phyloP scores from a whole-genome alignment of 92 coral and sea anemone species.

The Porites evermanni region DNA sequence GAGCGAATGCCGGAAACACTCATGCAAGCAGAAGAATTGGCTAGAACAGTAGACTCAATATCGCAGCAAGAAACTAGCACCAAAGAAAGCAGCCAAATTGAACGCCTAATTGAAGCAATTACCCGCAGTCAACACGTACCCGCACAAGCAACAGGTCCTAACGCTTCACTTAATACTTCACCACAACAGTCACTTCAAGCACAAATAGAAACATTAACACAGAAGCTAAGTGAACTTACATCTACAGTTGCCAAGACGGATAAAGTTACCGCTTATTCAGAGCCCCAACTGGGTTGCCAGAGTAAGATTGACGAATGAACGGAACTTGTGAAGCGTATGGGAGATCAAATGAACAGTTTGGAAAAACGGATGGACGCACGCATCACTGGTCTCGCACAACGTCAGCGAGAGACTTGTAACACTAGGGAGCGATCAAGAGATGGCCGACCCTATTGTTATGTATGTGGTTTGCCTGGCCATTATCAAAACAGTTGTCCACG shows the following conservation, averaged over 20 bases:
- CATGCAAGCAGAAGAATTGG: not conserved
- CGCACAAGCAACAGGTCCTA: not conserved
- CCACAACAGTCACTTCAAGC: not conserved
- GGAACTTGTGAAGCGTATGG: not conserved
- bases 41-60: not conserved
- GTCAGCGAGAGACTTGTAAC: not conserved
- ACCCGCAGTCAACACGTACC: not conserved
- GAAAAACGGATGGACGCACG: not conserved
- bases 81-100: not conserved
- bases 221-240: not conserved
- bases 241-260: not conserved
- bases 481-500: no score
- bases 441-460: no score
- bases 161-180: not conserved
- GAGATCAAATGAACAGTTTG: not conserved
- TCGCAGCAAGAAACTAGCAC: not conserved
- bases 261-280: not conserved
- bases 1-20: slow-evolving; percentile 16
- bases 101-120: not conserved
- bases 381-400: not conserved
- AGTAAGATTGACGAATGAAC: not conserved
- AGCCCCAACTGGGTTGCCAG: not conserved
- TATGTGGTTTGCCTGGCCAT: no score
- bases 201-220: not conserved
- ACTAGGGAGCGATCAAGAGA: no score